Evolutionary conservation across 2,888 invertebrate species (phyloP).

Genomic region (Leptinotarsa haldemani): DNA sequence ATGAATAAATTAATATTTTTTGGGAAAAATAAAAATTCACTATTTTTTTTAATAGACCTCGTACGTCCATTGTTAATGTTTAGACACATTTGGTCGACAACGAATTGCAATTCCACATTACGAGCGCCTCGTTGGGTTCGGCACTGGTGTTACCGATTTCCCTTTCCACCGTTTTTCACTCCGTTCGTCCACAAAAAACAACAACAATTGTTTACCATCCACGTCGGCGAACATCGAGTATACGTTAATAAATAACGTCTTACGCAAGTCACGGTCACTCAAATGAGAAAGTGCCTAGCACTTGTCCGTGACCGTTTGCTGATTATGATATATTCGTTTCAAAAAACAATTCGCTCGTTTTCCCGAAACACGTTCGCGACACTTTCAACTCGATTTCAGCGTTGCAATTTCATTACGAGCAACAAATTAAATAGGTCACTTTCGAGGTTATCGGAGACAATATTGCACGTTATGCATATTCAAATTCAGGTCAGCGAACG

Average conservation of each 20-base stretch:
- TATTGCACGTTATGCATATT: background rate
- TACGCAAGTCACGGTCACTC: constrained; percentile 1
- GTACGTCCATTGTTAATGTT: too few species aligned
- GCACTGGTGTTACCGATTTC: background rate
- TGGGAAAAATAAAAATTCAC: too few species aligned
- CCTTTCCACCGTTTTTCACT: background rate
- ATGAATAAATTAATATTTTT: too few species aligned
- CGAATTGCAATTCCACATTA: too few species aligned
- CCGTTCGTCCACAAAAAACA: background rate
- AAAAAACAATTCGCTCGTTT: background rate
- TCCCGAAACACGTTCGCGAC: background rate
- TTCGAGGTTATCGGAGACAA: background rate
- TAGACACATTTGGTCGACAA: too few species aligned
- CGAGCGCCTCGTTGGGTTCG: background rate
- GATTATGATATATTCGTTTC: constrained; percentile 1
- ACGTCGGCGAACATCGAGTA: background rate
- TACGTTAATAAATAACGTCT: background rate
- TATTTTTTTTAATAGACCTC: too few species aligned
- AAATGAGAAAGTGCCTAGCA: constrained; percentile 1
- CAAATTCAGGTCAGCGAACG: background rate
- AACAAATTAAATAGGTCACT: background rate
- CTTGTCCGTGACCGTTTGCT: constrained; percentile 10
- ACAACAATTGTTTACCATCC: background rate
- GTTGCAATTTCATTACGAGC: background rate
- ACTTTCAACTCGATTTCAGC: background rate